Percentiles rank a stretch among this genome's conserved stretches.
phyloP scores from a whole-genome alignment of 2,888 invertebrate genomes.

The Thereva unica region DNA sequence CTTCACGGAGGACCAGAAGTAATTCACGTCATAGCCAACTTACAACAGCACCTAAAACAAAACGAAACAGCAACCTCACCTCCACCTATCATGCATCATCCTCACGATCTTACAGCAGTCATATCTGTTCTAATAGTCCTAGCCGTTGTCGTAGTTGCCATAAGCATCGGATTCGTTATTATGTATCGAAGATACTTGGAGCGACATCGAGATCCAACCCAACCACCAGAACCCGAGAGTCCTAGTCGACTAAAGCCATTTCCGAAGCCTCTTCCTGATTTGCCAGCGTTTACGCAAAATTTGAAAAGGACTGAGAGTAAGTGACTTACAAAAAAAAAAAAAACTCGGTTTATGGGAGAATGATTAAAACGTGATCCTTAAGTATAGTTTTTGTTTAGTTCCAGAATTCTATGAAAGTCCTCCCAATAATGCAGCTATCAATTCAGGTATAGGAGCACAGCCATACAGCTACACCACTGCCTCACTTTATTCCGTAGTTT shows the following conservation, averaged over 20 bases:
- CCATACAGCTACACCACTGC: constrained; percentile 51
- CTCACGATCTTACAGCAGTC: constrained; percentile 48
- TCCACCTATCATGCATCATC: constrained; percentile 9
- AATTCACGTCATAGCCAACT: constrained; percentile 55
- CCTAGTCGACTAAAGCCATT: constrained; percentile 32
- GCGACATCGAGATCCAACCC: constrained; percentile 6
- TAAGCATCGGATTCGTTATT: constrained; percentile 51
- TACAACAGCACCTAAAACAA: constrained; percentile 43
- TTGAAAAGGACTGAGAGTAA: constrained; percentile 51
- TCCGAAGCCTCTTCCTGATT: constrained; percentile 52
- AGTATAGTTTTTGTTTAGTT: constrained; percentile 35
- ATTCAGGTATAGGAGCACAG: constrained; percentile 13
- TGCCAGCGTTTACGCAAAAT: constrained; percentile 51
- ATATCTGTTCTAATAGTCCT: constrained; percentile 51
- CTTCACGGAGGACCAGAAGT: constrained; percentile 51
- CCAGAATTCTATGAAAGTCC: constrained; percentile 57
- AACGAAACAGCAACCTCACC: constrained; percentile 40
- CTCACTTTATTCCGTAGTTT: constrained; percentile 52
- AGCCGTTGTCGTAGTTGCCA: constrained; percentile 50
- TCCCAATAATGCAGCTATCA: constrained; percentile 51
- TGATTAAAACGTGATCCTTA: background rate
- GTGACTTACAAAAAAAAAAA: constrained; percentile 44
- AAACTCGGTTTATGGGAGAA: background rate
- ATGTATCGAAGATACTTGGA: constrained; percentile 47
- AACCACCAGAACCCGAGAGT: background rate